phyloP scores from a whole-genome alignment of 2,888 invertebrate genomes.

The Crocallis elinguaria region DNA sequence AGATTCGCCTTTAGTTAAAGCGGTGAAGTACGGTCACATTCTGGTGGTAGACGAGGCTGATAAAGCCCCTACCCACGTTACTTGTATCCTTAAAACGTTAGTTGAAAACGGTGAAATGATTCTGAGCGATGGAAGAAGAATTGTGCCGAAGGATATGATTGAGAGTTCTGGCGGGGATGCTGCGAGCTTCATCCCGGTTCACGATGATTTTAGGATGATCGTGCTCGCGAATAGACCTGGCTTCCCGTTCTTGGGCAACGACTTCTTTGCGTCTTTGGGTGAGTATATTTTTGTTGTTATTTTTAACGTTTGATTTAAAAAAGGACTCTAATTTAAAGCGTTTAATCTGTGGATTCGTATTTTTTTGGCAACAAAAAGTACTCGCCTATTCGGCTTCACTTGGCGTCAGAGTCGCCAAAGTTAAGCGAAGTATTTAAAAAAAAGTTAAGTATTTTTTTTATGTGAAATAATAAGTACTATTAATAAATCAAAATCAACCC shows the following conservation, averaged over 20 bases:
- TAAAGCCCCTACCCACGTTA: conserved; percentile 98
- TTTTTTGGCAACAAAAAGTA: no score
- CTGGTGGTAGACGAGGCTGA: conserved; percentile 98
- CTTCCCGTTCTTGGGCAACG: conserved; percentile 98
- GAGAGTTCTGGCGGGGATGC: conserved; percentile 69
- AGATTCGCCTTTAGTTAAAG: conserved; percentile 97
- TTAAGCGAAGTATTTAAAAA: no score
- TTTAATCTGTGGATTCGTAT: no score
- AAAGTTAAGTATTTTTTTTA: no score
- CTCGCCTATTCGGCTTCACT: no score
- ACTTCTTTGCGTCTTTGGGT: conserved; percentile 95
- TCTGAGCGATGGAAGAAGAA: conserved; percentile 95
- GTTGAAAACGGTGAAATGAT: conserved; percentile 98
- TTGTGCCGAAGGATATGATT: conserved; percentile 86
- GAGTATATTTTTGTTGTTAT: conserved; percentile 36
- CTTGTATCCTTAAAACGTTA: conserved; percentile 97
- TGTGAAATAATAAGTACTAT: no score
- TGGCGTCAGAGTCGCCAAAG: no score
- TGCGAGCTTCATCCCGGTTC: conserved; percentile 89
- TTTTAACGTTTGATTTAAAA: not conserved
- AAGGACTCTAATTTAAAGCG: no score
- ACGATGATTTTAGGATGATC: conserved; percentile 96
- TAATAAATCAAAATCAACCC: no score
- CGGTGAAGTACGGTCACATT: conserved; percentile 94
- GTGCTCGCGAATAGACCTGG: conserved; percentile 98